These are phyloP conservation scores for Scaptomyza pallida DNA, from an alignment of 1,140 invertebrate genomes.

Conservation along the genomic window DNA sequence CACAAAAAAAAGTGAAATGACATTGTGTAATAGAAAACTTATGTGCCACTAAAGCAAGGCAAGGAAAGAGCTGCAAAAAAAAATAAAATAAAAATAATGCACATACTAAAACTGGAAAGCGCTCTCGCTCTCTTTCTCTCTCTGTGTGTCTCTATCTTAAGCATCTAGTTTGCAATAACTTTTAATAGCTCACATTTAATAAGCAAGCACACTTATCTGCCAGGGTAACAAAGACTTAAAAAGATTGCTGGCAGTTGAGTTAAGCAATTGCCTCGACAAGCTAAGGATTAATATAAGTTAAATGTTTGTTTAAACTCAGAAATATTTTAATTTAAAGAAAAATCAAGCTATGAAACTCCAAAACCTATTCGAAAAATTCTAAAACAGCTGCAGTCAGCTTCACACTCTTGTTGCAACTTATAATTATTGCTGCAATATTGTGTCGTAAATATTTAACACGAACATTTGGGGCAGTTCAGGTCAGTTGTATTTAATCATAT, in stretches of 20 bases:
- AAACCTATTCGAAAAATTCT: too few species aligned
- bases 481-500: not conserved
- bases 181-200: conserved; percentile 10
- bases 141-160: not conserved
- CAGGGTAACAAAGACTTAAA: not conserved
- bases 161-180: conserved; percentile 19
- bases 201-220: not conserved
- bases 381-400: too few species aligned
- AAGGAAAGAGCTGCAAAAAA: conserved; percentile 11
- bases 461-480: conserved; percentile 8
- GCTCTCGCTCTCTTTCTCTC: not conserved
- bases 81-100: conserved; percentile 46
- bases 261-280: not conserved
- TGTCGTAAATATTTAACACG: conserved; percentile 9
- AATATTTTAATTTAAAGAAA: too few species aligned
- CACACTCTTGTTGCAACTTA: not conserved
- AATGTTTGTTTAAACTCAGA: not conserved
- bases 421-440: conserved; percentile 18
- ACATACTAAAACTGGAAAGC: conserved; percentile 9
- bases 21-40: conserved; percentile 52
- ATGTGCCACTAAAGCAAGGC: conserved; percentile 16
- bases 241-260: not conserved
- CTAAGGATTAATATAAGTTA: not conserved
- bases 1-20: conserved; percentile 43
- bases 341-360: too few species aligned